Evolutionary conservation across 1,140 invertebrate genomes (phyloP).

Genomic region (Habropoda laboriosa): DNA sequence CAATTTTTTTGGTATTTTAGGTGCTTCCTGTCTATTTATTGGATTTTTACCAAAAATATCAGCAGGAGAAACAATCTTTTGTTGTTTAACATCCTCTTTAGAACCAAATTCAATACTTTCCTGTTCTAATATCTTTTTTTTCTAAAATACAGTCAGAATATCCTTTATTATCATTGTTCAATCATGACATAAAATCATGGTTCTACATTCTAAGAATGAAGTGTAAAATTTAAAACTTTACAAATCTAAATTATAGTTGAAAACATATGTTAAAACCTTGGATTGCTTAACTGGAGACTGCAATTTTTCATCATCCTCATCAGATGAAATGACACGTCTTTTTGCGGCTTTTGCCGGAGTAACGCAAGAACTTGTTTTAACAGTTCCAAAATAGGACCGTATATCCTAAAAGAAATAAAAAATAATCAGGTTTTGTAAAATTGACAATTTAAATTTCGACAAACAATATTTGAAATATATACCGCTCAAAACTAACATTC

Average conservation of each 20-base stretch:
- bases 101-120: conserved; percentile 72
- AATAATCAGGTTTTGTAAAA: neutral
- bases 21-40: conserved; percentile 70
- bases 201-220: neutral
- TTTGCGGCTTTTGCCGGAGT: conserved; percentile 52
- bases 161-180: neutral
- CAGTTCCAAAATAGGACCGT: conserved; percentile 63
- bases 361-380: conserved; percentile 8
- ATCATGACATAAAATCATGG: neutral
- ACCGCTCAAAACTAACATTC: neutral
- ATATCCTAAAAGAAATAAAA: conserved; percentile 63
- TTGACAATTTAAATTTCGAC: neutral
- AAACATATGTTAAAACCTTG: conserved; percentile 31
- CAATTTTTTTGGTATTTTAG: conserved; percentile 64
- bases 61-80: conserved; percentile 52
- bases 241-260: neutral
- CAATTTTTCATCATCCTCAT: conserved; percentile 67
- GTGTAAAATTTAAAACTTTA: neutral
- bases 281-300: conserved; percentile 42
- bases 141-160: conserved; percentile 8
- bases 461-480: neutral
- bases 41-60: conserved; percentile 79
- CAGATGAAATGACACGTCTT: conserved; percentile 66
- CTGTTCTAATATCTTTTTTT: conserved; percentile 20
- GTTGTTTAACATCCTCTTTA: conserved; percentile 70